These are phyloP conservation scores for Chrysogorgia sp. DNA, from an alignment of 92 coral and sea anemone species.

Conservation along the genomic window DNA sequence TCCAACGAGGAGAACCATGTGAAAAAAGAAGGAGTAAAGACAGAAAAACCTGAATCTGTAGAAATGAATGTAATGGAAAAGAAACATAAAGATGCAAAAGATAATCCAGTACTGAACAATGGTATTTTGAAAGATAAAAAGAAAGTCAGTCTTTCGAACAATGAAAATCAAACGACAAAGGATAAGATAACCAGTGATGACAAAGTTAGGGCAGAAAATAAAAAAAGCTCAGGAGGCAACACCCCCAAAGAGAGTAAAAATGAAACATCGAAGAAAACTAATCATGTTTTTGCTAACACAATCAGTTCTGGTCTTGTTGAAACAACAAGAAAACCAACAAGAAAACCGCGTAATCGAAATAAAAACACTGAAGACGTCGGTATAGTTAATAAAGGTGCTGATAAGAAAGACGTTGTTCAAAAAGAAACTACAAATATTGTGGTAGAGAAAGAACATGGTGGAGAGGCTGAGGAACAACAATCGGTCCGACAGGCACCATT, in stretches of 20 bases:
- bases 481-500: slow-evolving; percentile 29
- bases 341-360: slow-evolving; percentile 17
- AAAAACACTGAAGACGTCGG: slow-evolving; percentile 4
- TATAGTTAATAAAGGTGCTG: slow-evolving; percentile 6
- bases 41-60: neutral
- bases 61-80: neutral
- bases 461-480: neutral
- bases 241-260: slow-evolving; percentile 6
- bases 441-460: neutral
- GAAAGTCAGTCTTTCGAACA: neutral
- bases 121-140: neutral
- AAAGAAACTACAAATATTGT: neutral
- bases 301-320: neutral
- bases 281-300: neutral
- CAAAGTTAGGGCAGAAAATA: neutral
- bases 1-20: neutral
- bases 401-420: neutral
- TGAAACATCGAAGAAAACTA: slow-evolving; percentile 8
- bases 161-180: neutral
- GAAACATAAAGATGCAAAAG: neutral
- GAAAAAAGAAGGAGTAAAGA: neutral
- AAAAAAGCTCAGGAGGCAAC: neutral
- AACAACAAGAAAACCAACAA: neutral
- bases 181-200: neutral
- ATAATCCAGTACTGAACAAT: neutral